Percentiles rank a stretch among this genome's conserved stretches.
These are phyloP conservation scores for Lophura nycthemera DNA, from an alignment of 2,113 vertebrate species.

Conservation along the genomic window DNA sequence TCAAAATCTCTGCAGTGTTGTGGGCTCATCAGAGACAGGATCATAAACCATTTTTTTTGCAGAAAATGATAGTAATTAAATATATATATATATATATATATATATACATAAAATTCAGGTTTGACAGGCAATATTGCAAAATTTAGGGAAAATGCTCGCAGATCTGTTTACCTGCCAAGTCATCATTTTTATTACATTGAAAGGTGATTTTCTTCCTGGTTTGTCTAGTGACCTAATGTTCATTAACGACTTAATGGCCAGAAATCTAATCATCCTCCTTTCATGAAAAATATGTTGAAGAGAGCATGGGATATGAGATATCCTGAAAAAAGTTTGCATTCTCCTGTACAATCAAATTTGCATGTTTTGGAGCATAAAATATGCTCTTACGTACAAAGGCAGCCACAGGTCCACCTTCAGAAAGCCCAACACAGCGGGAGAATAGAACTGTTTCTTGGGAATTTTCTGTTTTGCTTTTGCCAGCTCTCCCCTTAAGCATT, in stretches of 20 bases:
- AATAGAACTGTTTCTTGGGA: neutral
- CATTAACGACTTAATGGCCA: neutral
- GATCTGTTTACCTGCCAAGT: neutral
- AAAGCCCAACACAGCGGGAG: neutral
- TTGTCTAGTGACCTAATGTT: neutral
- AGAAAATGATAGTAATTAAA: neutral
- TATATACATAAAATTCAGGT: neutral
- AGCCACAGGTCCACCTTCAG: neutral
- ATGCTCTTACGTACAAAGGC: neutral
- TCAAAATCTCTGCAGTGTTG: neutral
- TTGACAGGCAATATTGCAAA: neutral
- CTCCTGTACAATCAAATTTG: neutral
- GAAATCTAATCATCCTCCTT: neutral
- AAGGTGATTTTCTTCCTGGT: neutral
- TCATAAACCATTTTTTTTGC: neutral
- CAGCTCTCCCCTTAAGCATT: neutral
- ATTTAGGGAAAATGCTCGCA: neutral
- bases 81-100: neutral
- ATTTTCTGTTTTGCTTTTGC: neutral
- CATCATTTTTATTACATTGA: neutral
- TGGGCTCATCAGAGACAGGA: neutral
- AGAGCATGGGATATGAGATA: neutral
- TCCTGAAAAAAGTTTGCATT: neutral
- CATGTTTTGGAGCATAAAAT: neutral
- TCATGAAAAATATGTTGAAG: neutral